phyloP scores from a whole-genome alignment of 2,113 vertebrate species.

The Melanerpes aurifrons region DNA sequence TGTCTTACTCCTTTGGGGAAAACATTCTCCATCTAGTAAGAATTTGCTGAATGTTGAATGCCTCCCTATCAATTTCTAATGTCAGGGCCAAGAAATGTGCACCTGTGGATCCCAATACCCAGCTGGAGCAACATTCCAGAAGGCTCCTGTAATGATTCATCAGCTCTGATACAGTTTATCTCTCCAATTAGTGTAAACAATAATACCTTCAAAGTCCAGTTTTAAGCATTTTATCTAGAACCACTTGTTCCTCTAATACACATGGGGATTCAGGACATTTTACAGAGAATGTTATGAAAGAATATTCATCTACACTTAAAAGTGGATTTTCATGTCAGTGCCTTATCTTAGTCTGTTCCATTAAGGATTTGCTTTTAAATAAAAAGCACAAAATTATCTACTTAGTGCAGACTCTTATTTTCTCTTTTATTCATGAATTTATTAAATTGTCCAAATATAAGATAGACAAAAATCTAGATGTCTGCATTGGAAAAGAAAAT shows the following conservation, averaged over 20 bases:
- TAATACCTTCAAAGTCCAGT: constrained; percentile 2
- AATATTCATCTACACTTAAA: background rate
- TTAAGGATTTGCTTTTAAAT: background rate
- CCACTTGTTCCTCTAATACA: background rate
- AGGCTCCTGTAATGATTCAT: constrained; percentile 14
- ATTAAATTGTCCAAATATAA: background rate
- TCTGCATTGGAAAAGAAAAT: background rate
- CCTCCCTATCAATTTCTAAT: background rate
- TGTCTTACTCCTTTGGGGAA: background rate
- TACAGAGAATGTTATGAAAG: background rate
- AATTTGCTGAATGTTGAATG: constrained; percentile 19
- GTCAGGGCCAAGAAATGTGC: constrained; percentile 4
- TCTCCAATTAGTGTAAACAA: background rate
- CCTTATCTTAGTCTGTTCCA: background rate
- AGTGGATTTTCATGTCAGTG: background rate
- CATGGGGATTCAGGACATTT: background rate
- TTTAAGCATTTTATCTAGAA: constrained; percentile 25
- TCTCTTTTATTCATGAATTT: background rate
- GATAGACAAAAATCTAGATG: background rate
- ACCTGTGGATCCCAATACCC: background rate
- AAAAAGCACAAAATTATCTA: background rate
- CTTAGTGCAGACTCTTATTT: background rate
- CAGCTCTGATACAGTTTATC: constrained; percentile 3
- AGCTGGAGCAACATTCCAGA: constrained; percentile 53
- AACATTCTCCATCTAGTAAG: background rate